Evolutionary conservation across 1,140 invertebrate species (phyloP), one percentile per base, ranked within the genome.

Genomic region (Anastrepha obliqua): DNA sequence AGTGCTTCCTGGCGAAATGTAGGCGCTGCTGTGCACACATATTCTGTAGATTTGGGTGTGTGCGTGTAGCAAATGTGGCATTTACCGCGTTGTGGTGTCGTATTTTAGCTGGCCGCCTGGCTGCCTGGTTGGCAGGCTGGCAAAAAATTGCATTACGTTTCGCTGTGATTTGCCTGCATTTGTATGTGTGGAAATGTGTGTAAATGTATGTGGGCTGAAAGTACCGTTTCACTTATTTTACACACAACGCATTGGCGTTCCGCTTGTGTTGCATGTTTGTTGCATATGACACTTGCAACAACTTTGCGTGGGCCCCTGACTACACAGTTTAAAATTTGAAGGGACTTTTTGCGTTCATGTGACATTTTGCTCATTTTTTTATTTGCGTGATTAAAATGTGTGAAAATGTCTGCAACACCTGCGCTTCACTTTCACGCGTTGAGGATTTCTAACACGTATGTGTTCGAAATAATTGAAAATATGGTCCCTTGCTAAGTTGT

Each of bases 221-320:
- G 51, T 81, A 13, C 59, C 85, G 85, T 86, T 86, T 86, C 62
- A 86, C 60, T 86, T 86, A 86, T 86, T 86, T 86, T 86, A 62
- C 85, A 86, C 85, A 64, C 55, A 47, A 81, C 74, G 17, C 44
- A n/a, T 86, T 64, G 85, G 62, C 85, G 59, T 44, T 86, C 51
- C 44, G 59, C 60, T 29, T 86, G 85, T 62, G 85, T 86, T 86
- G 55, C 85, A 60, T 86, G 85, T 86, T 81, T 81, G 42, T 17
- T n/a, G 74, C 74, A 81, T 81, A 81, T 81, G 74, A 81, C 74
- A 81, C 74, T 81, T 55, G 74, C 74, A 81, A 81, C 47, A 81
- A 47, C 4, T 81, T 81, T 81, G 74, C 74, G 74, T 81, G 74
- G 74, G 74, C 74, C 74, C 55, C 47, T 81, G 20, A 47, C 15